Percentiles rank a stretch among this genome's conserved stretches.
Conservation (phyloP, 2,888 invertebrate species). For the Oligia strigilis region DNA sequence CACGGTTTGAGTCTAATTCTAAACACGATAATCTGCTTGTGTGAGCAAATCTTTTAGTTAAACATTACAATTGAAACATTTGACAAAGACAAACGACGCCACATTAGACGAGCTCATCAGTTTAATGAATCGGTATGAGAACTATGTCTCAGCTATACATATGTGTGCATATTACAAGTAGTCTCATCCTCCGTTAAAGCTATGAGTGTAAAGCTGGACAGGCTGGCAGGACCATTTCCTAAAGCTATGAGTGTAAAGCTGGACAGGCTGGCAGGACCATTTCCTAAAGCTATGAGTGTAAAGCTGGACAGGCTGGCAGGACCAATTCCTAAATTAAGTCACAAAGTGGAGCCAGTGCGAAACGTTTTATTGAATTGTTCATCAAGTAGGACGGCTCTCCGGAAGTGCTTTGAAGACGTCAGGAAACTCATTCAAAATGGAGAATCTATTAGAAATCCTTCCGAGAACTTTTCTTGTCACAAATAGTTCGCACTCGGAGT, state of each 20-base stretch:
- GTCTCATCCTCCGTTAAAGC: background rate
- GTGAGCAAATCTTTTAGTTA: slow-evolving; percentile 12
- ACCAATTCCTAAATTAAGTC: background rate
- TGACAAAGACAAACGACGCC: slow-evolving; percentile 1
- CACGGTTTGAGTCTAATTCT: slow-evolving; percentile 3
- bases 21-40: slow-evolving; percentile 14
- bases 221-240: background rate
- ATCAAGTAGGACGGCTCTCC: background rate
- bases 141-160: background rate
- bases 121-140: background rate
- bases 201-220: background rate
- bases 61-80: slow-evolving; percentile 22
- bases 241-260: background rate
- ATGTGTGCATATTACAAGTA: background rate
- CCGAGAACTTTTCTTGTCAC: slow-evolving; percentile 15
- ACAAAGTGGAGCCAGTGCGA: background rate
- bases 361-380: background rate
- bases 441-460: slow-evolving; percentile 31
- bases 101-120: slow-evolving; percentile 1
- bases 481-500: slow-evolving; percentile 19
- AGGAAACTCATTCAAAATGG: slow-evolving; percentile 38
- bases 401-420: background rate
- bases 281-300: no score
- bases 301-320: no score
- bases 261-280: no score